A percentile compares a stretch with the other conserved stretches of the same genome.
phyloP scores from a whole-genome alignment of 2,113 vertebrate species.

The Enhydra lutris region DNA sequence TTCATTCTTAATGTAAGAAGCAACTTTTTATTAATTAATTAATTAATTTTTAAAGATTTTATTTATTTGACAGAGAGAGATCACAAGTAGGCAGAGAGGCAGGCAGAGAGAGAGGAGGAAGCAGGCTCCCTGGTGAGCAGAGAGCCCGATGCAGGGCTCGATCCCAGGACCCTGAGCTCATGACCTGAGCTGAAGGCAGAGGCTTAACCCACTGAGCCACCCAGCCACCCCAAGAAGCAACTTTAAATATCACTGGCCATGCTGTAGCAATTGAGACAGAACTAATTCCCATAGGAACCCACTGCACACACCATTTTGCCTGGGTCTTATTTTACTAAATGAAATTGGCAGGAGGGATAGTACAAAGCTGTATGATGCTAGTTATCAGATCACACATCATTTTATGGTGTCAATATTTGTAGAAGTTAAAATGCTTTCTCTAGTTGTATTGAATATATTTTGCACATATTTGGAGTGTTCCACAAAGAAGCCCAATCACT shows the following conservation, averaged over 20 bases:
- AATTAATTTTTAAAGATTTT: too few relatives aligned
- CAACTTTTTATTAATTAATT: background rate
- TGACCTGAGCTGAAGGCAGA: too few relatives aligned
- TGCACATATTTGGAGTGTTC: background rate
- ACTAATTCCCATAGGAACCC: background rate
- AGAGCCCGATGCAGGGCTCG: too few relatives aligned
- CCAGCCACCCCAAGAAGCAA: background rate
- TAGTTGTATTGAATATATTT: background rate
- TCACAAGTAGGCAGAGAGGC: too few relatives aligned
- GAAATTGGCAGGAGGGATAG: background rate
- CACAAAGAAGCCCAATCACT: background rate
- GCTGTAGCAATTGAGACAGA: background rate
- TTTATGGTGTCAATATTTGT: background rate
- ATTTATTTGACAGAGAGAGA: too few relatives aligned
- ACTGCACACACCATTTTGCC: background rate
- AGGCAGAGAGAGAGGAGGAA: too few relatives aligned
- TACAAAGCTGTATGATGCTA: background rate
- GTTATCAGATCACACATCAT: background rate
- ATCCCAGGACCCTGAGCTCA: too few relatives aligned
- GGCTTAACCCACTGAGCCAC: too few relatives aligned
- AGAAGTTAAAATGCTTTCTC: background rate
- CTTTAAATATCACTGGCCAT: background rate
- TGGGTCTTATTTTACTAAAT: background rate
- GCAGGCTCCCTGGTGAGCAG: too few relatives aligned
- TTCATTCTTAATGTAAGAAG: background rate